Evolutionary conservation across 1,140 invertebrate genomes (phyloP).

Genomic region (Cherax destructor): DNA sequence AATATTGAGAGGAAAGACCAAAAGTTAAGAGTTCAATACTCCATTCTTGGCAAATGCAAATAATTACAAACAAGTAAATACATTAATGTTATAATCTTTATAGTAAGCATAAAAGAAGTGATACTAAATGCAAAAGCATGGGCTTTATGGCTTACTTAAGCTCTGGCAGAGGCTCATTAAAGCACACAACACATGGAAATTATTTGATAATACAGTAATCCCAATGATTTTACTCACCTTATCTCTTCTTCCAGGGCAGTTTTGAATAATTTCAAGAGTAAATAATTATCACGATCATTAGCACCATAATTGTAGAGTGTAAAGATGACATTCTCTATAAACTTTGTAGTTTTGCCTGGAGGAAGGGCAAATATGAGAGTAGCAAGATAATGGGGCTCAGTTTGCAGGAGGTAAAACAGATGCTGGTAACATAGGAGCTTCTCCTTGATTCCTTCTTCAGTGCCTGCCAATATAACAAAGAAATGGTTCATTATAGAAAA

Average conservation of each 20-base stretch:
- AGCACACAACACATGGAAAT: too few relatives aligned
- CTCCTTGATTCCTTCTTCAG: slow-evolving; percentile 83
- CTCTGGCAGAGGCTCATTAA: too few relatives aligned
- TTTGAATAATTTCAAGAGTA: slow-evolving; percentile 84
- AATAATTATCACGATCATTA: slow-evolving; percentile 86
- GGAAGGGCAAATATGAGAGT: slow-evolving; percentile 87
- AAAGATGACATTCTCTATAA: slow-evolving; percentile 86
- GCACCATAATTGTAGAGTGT: slow-evolving; percentile 88
- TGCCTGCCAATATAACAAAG: slow-evolving; percentile 76
- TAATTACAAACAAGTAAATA: too few relatives aligned
- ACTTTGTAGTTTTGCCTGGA: slow-evolving; percentile 84
- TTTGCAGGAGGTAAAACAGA: slow-evolving; percentile 88
- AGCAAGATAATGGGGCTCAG: slow-evolving; percentile 85
- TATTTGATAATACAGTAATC: too few relatives aligned
- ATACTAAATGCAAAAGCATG: too few relatives aligned
- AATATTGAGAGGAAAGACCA: too few relatives aligned
- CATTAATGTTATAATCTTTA: too few relatives aligned
- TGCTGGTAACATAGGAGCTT: slow-evolving; percentile 86
- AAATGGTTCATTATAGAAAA: background rate
- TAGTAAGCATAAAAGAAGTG: too few relatives aligned
- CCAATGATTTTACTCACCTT: slow-evolving; percentile 74
- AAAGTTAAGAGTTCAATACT: too few relatives aligned
- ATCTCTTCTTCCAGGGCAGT: slow-evolving; percentile 87
- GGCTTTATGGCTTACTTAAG: too few relatives aligned
- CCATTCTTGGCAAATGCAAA: too few relatives aligned